Percentiles rank a stretch among this genome's conserved stretches.
These are phyloP conservation scores for Cirrhinus molitorella DNA, from an alignment of 2,797 vertebrate genomes.

Conservation along the genomic window DNA sequence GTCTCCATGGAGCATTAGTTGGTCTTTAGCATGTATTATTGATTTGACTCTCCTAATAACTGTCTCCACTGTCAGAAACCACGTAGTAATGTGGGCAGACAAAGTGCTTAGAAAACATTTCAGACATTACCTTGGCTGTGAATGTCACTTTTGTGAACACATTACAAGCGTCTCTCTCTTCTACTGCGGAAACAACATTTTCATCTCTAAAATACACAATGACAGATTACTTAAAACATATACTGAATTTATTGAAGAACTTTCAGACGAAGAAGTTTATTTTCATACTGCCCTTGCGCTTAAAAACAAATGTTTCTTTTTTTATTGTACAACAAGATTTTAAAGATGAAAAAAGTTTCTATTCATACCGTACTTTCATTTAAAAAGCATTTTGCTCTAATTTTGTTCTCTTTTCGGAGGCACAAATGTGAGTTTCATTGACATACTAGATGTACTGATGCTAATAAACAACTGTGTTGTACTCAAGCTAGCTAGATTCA, in stretches of 20 bases:
- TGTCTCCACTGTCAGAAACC: slow-evolving; percentile 75
- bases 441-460: not conserved
- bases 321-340: not conserved
- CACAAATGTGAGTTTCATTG: not conserved
- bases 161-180: slow-evolving; percentile 30
- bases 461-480: not conserved
- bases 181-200: slow-evolving; percentile 2
- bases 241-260: slow-evolving; percentile 23
- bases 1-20: slow-evolving; percentile 82
- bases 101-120: slow-evolving; percentile 66
- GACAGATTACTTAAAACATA: slow-evolving; percentile 21
- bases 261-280: not conserved
- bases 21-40: slow-evolving; percentile 83
- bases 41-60: slow-evolving; percentile 79
- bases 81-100: slow-evolving; percentile 68
- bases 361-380: not conserved
- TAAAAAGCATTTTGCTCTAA: not conserved
- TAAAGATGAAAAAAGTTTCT: not conserved
- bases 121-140: slow-evolving; percentile 47
- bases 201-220: not conserved
- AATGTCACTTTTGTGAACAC: slow-evolving; percentile 28
- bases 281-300: no score
- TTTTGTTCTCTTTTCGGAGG: not conserved
- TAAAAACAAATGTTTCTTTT: not conserved
- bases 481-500: not conserved